Evolutionary conservation across 2,113 vertebrate species (phyloP), one percentile per base, ranked within the genome.

Genomic region (Rhabdomys dilectus): DNA sequence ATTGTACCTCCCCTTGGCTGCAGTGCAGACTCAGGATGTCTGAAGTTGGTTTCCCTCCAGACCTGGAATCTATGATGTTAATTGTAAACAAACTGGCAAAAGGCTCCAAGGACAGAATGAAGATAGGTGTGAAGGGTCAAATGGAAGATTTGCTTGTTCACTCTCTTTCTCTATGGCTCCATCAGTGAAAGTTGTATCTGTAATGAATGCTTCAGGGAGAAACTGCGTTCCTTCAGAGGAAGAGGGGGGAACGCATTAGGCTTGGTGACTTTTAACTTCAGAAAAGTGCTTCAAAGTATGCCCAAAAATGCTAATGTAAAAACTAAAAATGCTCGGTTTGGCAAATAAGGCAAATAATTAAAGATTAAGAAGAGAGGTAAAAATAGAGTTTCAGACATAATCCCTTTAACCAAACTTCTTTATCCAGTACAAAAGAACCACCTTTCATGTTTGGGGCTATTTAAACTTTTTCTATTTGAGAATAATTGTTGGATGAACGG

Each of bases 261-360:
- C 73, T 89, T 53, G 88, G 45, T 1, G 39, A 90, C 70, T 89
- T 85, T 91, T 60, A 16, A 88, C 64, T 26, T 53, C 19, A 86
- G 48, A 73, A 88, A 72, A 60, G 48, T 76, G 78, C 73, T 91
- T 97, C 78, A 95, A 86, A 87, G 93, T 70, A 42, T 70, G 58
- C 7, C 3, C 26, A 26, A 66, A 96, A 92, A 78, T 91, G 56
- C 17, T 78, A 75, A 56, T 19, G 36, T 78, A 29, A 48, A 78
- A 62, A 48, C 31, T 15, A 62, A 64, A 82, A 68, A 70, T 72
- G 7, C 7, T 78, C 58, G 60, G 60, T 73, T 70, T 82, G 93
- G 80, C 24, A 76, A 96, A 76, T 29, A 88, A 88, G 93, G 80
- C 24, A 76, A 96, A 76, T 29, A 88, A 88, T 73, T 89, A 78